Evolutionary conservation across 2,888 invertebrate genomes (phyloP).

Genomic region (Plusia festucae): DNA sequence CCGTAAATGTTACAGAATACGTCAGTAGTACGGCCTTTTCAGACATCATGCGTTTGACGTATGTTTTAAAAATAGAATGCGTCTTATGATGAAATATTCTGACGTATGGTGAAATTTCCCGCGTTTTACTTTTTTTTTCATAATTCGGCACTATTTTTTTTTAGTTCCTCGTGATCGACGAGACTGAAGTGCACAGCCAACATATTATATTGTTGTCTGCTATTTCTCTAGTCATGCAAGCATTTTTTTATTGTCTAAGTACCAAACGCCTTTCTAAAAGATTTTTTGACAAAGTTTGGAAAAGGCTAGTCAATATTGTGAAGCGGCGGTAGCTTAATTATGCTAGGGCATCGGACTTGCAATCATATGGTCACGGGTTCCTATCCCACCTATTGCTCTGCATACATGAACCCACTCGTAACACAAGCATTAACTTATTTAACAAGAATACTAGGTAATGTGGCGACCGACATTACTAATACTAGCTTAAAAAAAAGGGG

Average conservation of each 20-base stretch:
- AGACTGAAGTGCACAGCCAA: not conserved
- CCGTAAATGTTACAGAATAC: not conserved
- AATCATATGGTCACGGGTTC: too few relatives aligned
- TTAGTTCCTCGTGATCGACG: not conserved
- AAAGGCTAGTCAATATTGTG: too few relatives aligned
- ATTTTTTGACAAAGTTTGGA: too few relatives aligned
- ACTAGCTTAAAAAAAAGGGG: too few relatives aligned
- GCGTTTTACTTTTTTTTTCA: not conserved
- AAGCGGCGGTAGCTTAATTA: too few relatives aligned
- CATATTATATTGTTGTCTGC: not conserved
- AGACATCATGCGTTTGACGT: not conserved
- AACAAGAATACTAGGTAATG: too few relatives aligned
- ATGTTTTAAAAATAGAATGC: conserved; percentile 1
- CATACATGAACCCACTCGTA: too few relatives aligned
- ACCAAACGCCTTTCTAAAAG: too few relatives aligned
- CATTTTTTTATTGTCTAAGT: not conserved
- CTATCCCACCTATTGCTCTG: too few relatives aligned
- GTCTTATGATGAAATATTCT: not conserved
- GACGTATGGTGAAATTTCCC: not conserved
- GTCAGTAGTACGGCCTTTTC: conserved; percentile 3
- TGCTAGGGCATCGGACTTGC: too few relatives aligned
- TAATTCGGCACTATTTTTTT: not conserved
- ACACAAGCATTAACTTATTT: too few relatives aligned
- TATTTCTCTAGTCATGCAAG: not conserved
- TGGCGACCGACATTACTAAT: too few relatives aligned